Evolutionary conservation across 2,797 vertebrate genomes (phyloP).

Genomic region (Mus minutoides): DNA sequence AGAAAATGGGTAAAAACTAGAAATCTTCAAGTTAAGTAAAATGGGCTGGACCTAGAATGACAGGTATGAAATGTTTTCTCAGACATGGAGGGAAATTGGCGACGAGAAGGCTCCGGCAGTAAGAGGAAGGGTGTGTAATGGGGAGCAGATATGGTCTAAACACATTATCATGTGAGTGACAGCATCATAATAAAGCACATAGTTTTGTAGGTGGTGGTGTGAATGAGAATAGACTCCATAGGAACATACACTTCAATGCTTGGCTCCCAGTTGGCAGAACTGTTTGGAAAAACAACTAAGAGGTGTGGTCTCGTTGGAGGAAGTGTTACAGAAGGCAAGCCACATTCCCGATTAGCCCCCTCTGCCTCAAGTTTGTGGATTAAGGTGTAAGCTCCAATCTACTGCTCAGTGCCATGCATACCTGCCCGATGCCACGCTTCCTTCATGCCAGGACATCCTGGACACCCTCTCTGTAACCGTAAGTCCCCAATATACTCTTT

Average conservation of each 20-base stretch:
- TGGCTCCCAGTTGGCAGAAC: neutral
- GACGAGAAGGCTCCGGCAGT: neutral
- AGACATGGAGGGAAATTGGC: too few relatives aligned
- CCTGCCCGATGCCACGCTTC: neutral
- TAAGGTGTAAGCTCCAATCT: neutral
- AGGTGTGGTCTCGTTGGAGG: neutral
- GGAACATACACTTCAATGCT: neutral
- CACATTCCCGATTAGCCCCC: neutral
- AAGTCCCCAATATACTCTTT: neutral
- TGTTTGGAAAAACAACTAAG: neutral
- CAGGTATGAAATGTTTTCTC: neutral
- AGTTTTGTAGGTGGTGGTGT: neutral
- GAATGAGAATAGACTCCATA: neutral
- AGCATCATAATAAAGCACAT: neutral
- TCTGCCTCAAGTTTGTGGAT: neutral
- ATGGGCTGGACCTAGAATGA: neutral
- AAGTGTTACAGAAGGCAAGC: neutral
- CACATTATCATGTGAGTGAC: neutral
- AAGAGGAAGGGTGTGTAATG: neutral
- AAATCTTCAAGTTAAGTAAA: neutral
- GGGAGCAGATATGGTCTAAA: neutral
- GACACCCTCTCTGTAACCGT: neutral
- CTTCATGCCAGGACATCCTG: neutral
- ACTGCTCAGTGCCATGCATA: neutral
- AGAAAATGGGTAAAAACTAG: neutral